A percentile compares a stretch with the other conserved stretches of the same genome.
Evolutionary conservation across 2,113 vertebrate genomes (phyloP).

Genomic region (Phalacrocorax brasilianus): DNA sequence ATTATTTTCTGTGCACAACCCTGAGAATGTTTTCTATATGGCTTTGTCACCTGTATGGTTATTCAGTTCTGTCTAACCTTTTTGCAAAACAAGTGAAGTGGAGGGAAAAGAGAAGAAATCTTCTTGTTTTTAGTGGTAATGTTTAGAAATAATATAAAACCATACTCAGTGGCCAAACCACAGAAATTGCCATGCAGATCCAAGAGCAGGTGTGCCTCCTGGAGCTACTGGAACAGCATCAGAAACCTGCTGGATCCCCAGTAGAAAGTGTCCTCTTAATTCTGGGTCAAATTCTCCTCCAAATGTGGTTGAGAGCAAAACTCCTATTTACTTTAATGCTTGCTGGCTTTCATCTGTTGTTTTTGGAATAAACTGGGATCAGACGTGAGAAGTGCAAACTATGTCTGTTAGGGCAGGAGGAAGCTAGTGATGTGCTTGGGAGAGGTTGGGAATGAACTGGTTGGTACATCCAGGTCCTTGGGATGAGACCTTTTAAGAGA

Average conservation of each 20-base stretch:
- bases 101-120: background rate
- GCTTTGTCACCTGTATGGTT: background rate
- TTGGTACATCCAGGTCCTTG: background rate
- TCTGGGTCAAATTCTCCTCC: conserved; percentile 53
- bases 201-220: conserved; percentile 67
- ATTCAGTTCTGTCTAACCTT: background rate
- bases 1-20: background rate
- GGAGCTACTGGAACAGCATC: conserved; percentile 68
- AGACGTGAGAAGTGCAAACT: background rate
- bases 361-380: conserved; percentile 24
- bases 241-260: conserved; percentile 40
- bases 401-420: background rate
- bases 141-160: conserved; percentile 10
- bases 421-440: background rate
- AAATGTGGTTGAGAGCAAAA: conserved; percentile 52
- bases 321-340: conserved; percentile 39
- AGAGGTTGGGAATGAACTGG: background rate
- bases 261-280: conserved; percentile 45
- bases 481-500: background rate
- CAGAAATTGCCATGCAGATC: conserved; percentile 62
- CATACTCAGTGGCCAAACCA: conserved; percentile 47
- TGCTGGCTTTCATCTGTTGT: conserved; percentile 40
- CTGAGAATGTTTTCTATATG: background rate
- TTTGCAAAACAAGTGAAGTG: background rate
- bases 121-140: background rate